Evolutionary conservation across 2,888 invertebrate species (phyloP).

Genomic region (Ophion obscuratus): DNA sequence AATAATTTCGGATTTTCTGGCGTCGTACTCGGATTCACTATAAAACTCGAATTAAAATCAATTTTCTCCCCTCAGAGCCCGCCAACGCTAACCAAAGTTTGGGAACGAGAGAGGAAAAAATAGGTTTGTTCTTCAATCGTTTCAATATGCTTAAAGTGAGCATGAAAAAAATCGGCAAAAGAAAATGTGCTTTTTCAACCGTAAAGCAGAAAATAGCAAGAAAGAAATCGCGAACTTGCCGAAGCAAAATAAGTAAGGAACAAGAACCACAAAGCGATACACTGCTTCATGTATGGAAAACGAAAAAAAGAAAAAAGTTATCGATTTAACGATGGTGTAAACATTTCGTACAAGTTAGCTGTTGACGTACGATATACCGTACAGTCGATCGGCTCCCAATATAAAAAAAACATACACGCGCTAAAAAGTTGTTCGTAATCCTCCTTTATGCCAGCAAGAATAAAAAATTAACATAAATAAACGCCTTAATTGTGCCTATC

Average conservation of each 20-base stretch:
- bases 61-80: neutral
- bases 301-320: slow-evolving; percentile 18
- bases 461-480: slow-evolving; percentile 68
- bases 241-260: slow-evolving; percentile 27
- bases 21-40: neutral
- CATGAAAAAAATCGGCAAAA: slow-evolving; percentile 43
- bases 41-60: neutral
- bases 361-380: slow-evolving; percentile 36
- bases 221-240: neutral
- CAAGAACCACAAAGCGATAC: slow-evolving; percentile 48
- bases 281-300: slow-evolving; percentile 54
- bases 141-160: neutral
- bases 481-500: slow-evolving; percentile 81
- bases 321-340: slow-evolving; percentile 49
- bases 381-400: slow-evolving; percentile 55
- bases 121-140: neutral
- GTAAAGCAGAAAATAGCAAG: slow-evolving; percentile 18
- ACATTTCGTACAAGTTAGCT: slow-evolving; percentile 62
- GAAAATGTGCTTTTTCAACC: slow-evolving; percentile 43
- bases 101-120: neutral
- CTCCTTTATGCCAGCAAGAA: slow-evolving; percentile 77
- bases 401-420: slow-evolving; percentile 38
- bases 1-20: neutral
- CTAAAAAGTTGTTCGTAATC: slow-evolving; percentile 66
- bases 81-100: neutral